Evolutionary conservation across 2,888 invertebrate species (phyloP).

Genomic region (Aproaerema taeniolella): DNA sequence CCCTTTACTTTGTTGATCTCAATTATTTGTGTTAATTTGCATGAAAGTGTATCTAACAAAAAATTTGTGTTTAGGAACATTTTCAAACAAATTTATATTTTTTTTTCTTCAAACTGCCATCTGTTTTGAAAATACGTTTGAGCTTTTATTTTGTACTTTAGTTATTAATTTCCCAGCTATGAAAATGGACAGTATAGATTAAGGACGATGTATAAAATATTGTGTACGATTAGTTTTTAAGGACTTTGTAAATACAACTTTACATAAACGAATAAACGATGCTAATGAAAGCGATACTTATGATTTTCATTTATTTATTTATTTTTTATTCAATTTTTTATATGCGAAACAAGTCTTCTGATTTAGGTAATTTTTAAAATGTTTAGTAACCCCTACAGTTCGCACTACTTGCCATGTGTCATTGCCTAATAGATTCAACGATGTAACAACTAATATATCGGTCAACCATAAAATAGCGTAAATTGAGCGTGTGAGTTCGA

Average conservation of each 20-base stretch:
- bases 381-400: no score
- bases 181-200: conserved; percentile 18
- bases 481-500: no score
- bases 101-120: not conserved
- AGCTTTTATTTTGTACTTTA: conserved; percentile 5
- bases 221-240: conserved; percentile 17
- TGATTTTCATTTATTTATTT: no score
- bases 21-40: conserved; percentile 5
- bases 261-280: conserved; percentile 13
- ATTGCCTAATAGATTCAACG: no score
- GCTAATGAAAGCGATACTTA: not conserved
- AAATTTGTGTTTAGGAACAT: not conserved
- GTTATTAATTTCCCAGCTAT: conserved; percentile 4
- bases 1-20: conserved; percentile 13
- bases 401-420: no score
- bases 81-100: not conserved
- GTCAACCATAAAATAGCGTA: no score
- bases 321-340: no score
- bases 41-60: not conserved
- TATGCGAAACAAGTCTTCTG: no score
- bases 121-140: conserved; percentile 3
- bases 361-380: no score
- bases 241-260: conserved; percentile 18
- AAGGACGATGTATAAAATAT: conserved; percentile 12
- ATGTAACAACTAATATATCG: no score